Evolutionary conservation across 2,113 vertebrate species (phyloP).

Genomic region (Neofelis nebulosa): DNA sequence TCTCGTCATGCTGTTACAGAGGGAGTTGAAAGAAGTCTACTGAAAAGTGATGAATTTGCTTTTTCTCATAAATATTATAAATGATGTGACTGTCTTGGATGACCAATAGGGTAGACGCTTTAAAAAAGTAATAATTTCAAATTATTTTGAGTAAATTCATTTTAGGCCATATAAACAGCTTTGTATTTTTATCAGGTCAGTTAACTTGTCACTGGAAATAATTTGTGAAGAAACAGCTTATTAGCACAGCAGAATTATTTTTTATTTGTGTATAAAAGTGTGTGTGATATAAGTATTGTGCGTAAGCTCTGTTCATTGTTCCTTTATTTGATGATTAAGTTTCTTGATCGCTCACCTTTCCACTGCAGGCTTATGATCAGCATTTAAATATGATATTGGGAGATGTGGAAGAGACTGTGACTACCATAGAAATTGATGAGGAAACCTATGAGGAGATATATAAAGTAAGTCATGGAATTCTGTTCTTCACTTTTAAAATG

Average conservation of each 20-base stretch:
- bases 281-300: neutral
- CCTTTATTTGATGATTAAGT: neutral
- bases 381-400: conserved; percentile 99
- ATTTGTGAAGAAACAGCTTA: neutral
- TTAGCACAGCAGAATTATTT: neutral
- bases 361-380: conserved; percentile 95
- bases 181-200: neutral
- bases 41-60: neutral
- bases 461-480: conserved; percentile 88
- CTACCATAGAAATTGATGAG: conserved; percentile 99
- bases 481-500: neutral
- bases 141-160: neutral
- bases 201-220: neutral
- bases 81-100: neutral
- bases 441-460: conserved; percentile 99
- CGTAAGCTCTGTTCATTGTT: neutral
- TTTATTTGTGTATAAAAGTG: neutral
- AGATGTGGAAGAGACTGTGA: conserved; percentile 99
- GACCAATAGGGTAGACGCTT: neutral
- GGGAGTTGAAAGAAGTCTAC: neutral
- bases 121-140: neutral
- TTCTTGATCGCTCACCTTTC: neutral
- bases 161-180: neutral
- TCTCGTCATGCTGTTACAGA: neutral
- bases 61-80: conserved; percentile 32